Evolutionary conservation across 2,888 invertebrate species (phyloP), one percentile per base, ranked within the genome.

Genomic region (Cartodere bifasciata): DNA sequence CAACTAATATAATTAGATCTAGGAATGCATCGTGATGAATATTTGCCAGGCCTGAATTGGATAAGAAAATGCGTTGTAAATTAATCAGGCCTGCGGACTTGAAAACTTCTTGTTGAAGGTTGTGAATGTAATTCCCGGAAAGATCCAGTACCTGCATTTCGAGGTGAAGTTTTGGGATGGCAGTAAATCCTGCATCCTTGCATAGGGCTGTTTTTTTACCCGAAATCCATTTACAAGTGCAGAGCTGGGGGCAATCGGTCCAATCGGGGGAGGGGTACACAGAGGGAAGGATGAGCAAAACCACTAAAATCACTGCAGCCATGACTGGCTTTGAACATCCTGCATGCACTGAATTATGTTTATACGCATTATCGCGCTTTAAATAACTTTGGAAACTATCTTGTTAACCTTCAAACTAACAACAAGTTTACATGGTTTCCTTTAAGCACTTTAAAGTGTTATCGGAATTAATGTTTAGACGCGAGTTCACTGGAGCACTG

Each of bases 181-280:
- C 70, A 44, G 79, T 79, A 44, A 88, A 71, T 45, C 82, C 80
- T 43, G 82, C 76, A 50, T 83, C 77, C 40, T 76, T 75, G 62
- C 90, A 91, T 36, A 82, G 70, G 32, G 87, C 90, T 23, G 85
- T 85, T 58, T 85, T 86, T 62, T 90, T 90, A 38, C 88, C 88
- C 38, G 81, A 82, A 23, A 82, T 80, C 90, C 90, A 91, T 64
- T 86, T 88, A 69, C 90, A 90, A 50, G 76, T 75, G 59, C 90
- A 90, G 47, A 81, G 76, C 43, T 75, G 70, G 49, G 86, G 83
- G 62, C 87, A 88, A 60, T 84, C 85, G 30, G 84, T 83, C 86
- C 86, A 87, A 62, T 87, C 87, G 37, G 76, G 73, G 46, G 71
- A 68, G 39, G 68, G 60, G 45, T 66, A 68, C 50, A 56, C 41